These are phyloP conservation scores for Barypeithes pellucidus DNA, from an alignment of 2,888 invertebrate genomes.

Conservation along the genomic window DNA sequence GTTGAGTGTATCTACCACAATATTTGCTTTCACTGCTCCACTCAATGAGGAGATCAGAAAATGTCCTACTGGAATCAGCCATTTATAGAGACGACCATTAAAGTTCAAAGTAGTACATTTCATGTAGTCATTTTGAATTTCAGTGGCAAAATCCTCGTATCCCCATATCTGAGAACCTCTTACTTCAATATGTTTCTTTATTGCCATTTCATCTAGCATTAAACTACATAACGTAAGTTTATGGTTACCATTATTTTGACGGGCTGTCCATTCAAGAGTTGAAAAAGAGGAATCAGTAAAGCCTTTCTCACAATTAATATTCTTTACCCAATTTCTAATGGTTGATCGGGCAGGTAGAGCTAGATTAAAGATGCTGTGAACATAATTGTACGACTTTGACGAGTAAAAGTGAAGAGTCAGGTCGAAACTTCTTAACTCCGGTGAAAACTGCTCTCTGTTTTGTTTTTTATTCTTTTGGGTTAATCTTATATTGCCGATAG, in stretches of 20 bases:
- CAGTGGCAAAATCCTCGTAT: slow-evolving; percentile 26
- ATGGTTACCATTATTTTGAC: neutral
- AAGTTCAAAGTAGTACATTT: neutral
- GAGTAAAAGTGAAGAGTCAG: slow-evolving; percentile 40
- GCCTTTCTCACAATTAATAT: neutral
- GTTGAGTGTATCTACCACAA: neutral
- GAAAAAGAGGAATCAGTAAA: neutral
- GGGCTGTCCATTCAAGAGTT: neutral
- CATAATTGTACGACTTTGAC: slow-evolving; percentile 40
- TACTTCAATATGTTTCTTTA: neutral
- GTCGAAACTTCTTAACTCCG: slow-evolving; percentile 32
- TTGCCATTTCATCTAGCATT: neutral
- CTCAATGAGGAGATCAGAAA: too few relatives aligned
- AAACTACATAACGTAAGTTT: neutral
- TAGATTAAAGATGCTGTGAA: slow-evolving; percentile 24
- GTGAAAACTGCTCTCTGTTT: neutral
- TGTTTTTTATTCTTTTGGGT: slow-evolving; percentile 6
- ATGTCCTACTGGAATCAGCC: too few relatives aligned
- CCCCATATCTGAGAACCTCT: slow-evolving; percentile 6
- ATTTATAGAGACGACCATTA: too few relatives aligned
- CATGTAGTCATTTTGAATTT: neutral
- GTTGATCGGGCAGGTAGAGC: slow-evolving; percentile 40
- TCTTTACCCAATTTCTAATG: slow-evolving; percentile 16
- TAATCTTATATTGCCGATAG: neutral
- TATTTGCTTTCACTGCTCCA: slow-evolving; percentile 5